Evolutionary conservation across 2,797 vertebrate genomes (phyloP), one percentile per base, ranked within the genome.

Genomic region (Scarus forsteni): DNA sequence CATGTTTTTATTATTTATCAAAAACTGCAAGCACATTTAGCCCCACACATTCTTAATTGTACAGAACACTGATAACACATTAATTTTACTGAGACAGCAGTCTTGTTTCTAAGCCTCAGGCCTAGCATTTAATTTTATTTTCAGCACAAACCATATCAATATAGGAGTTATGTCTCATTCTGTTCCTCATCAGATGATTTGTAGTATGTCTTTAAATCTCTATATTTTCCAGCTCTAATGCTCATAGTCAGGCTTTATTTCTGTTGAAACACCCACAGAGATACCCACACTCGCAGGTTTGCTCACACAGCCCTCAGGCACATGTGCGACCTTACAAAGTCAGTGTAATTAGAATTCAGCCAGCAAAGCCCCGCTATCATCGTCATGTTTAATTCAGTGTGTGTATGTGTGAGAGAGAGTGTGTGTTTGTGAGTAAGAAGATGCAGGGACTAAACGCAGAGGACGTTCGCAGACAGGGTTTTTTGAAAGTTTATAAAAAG

Each of bases 381-480:
- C 56, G 88, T 85, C 93, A 94, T 95, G 91, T 93, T 94, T 94
- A 94, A 94, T 94, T 95, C 89, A 94, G 83, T 49, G 84, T 76
- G 80, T 77, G 77, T 76, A 63, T 78, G 66, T 76, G 75, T 53
- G 42, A 69, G 64, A 70, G 65, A 60, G 19, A 50, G 68, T 57
- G 60, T 73, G 77, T 63, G 80, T 58, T 78, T 72, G 61, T 45
- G 73, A 73, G 73, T 48, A 63, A 73, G 59, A 66, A 57, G 71
- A 77, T 64, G 75, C 58, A 65, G 66, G 59, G 76, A 16, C 56
- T 73, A 19, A 77, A 66, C 71, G 79, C 45, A 27, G 66, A 65
- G 62, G 62, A 77, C 0, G 59, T 59, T 59, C 54, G 55, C 61
- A 67, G 63, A 63, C 9, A 44, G 50, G 62, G 60, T 54, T 78